Evolutionary conservation across 2,888 invertebrate genomes (phyloP), one percentile per base, ranked within the genome.

Genomic region (Pelosia muscerda): DNA sequence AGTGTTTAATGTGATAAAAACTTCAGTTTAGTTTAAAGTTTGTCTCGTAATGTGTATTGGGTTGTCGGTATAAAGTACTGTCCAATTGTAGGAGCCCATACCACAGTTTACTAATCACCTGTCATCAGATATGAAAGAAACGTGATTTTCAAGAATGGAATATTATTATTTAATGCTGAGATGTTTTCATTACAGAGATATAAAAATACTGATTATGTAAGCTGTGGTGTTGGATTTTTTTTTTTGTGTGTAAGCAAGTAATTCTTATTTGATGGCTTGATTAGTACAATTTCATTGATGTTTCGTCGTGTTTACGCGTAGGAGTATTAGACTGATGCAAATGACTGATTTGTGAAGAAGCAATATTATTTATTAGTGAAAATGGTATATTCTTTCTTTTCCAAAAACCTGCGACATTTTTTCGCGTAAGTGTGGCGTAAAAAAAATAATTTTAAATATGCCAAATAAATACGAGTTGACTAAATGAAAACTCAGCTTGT

Each of bases 321-420:
- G 85, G 83, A 81, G 83, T 86, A 87, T 85, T 93, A 91, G 94
- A 94, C 94, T 94, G 94, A 94, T 86, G 86, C 86, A 89, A n/a
- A 89, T 87, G 94, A 94, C 94, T 94, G 94, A 94, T 89, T 91
- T 89, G 88, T 89, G 87, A 92, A 88, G 87, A 92, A 94, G 94
- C 94, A 94, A 94, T 94, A 94, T 93, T 92, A 92, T 92, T 93
- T 93, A 91, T 89, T 92, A 91, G 90, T 89, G 77, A 88, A 91
- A 87, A 82, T 74, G 75, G 85, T 88, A 82, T 88, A 84, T 81
- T 82, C 81, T 84, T 85, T 82, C 79, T 79, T 73, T 71, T 60
- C 63, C 57, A 69, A 64, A 76, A 72, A 75, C 76, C 67, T 73
- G 74, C 78, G 72, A 64, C 66, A 70, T 74, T 73, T 74, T 63